phyloP scores from a whole-genome alignment of 2,888 invertebrate genomes.

The Parnassius apollo region DNA sequence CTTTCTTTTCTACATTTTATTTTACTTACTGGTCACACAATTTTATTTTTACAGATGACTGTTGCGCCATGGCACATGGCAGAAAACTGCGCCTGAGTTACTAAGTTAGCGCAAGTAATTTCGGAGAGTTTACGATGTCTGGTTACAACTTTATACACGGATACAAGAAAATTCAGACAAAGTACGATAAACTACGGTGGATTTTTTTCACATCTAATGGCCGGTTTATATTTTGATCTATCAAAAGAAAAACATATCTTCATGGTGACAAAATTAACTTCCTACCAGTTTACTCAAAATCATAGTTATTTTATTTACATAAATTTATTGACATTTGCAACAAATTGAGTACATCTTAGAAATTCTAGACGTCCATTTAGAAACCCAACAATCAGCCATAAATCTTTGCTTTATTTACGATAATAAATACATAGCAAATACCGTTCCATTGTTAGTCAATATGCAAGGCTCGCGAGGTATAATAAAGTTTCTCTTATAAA shows the following conservation, averaged over 20 bases:
- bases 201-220: not conserved
- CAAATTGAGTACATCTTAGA: slow-evolving; percentile 26
- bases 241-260: not conserved
- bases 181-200: too few species aligned
- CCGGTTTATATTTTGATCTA: slow-evolving; percentile 2
- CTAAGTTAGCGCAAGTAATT: too few species aligned
- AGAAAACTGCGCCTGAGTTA: too few species aligned
- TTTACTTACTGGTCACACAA: too few species aligned
- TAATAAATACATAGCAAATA: slow-evolving; percentile 27
- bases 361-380: slow-evolving; percentile 27
- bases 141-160: too few species aligned
- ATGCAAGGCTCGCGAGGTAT: slow-evolving; percentile 9
- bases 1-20: too few species aligned
- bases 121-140: too few species aligned
- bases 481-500: slow-evolving; percentile 14
- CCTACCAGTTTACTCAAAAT: not conserved
- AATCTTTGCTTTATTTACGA: slow-evolving; percentile 29
- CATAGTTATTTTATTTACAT: slow-evolving; percentile 23
- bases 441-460: slow-evolving; percentile 23
- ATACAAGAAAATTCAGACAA: too few species aligned
- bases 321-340: slow-evolving; percentile 27
- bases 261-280: not conserved
- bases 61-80: too few species aligned
- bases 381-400: slow-evolving; percentile 28
- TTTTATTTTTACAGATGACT: too few species aligned